These are phyloP conservation scores for Bombus vancouverensis DNA, from an alignment of 1,140 invertebrate species.

Conservation along the genomic window DNA sequence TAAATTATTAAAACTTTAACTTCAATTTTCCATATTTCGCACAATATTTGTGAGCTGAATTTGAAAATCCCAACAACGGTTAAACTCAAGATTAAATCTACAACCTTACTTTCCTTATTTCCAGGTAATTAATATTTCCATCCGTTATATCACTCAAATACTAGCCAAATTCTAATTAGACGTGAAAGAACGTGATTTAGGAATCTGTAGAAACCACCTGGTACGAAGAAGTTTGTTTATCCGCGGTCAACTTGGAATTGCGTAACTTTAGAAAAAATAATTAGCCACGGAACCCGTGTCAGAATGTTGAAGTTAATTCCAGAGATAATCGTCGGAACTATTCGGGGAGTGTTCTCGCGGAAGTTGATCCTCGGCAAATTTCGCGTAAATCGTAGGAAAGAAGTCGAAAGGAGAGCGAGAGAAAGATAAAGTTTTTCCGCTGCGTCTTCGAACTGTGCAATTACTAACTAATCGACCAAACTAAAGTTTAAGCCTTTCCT, in stretches of 20 bases:
- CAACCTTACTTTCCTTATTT: too few species aligned
- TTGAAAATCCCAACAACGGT: neutral
- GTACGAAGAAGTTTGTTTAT: conserved; percentile 18
- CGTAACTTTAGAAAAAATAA: conserved; percentile 30
- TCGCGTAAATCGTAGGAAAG: conserved; percentile 25
- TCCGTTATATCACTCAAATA: too few species aligned
- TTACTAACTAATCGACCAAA: conserved; percentile 62
- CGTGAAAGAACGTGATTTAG: neutral
- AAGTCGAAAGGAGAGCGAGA: neutral
- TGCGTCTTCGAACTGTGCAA: conserved; percentile 39
- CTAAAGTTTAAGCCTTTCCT: conserved; percentile 72
- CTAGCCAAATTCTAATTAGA: neutral
- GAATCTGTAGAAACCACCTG: neutral
- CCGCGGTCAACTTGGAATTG: neutral
- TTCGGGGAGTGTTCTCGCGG: neutral
- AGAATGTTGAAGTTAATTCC: conserved; percentile 33
- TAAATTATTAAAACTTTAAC: neutral
- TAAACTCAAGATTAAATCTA: neutral
- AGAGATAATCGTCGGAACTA: conserved; percentile 20
- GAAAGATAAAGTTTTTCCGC: conserved; percentile 27
- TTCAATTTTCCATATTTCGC: neutral
- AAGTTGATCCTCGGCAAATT: neutral
- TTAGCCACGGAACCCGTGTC: conserved; percentile 19
- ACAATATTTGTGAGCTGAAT: neutral
- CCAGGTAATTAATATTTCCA: too few species aligned